phyloP scores from a whole-genome alignment of 2,113 vertebrate species.

The Ictalurus punctatus region DNA sequence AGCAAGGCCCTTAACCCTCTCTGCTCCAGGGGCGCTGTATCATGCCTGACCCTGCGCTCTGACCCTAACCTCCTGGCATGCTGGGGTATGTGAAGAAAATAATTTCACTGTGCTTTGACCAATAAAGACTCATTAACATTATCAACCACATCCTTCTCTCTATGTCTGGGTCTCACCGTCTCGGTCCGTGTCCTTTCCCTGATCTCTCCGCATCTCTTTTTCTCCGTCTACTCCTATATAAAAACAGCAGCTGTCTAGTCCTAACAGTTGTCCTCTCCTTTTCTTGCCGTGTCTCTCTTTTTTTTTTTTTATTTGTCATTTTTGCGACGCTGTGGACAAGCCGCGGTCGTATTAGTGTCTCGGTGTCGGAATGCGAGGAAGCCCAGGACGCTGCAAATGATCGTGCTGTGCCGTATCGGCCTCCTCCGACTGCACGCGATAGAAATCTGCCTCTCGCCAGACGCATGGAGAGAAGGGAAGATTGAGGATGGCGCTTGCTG shows the following conservation, averaged over 20 bases:
- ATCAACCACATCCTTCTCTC: neutral
- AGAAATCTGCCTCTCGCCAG: conserved; percentile 51
- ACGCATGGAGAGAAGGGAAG: conserved; percentile 16
- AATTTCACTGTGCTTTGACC: too few relatives aligned
- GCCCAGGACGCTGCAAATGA: conserved; percentile 8
- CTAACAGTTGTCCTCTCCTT: neutral
- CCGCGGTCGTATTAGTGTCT: conserved; percentile 7
- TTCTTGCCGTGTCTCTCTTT: neutral
- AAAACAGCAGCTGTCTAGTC: neutral
- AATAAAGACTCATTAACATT: too few relatives aligned
- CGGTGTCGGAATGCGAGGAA: neutral
- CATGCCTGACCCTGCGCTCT: too few relatives aligned
- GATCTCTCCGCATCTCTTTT: neutral
- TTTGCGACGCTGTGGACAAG: conserved; percentile 14
- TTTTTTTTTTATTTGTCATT: conserved; percentile 31
- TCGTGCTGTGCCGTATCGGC: conserved; percentile 52
- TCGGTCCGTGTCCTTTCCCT: neutral
- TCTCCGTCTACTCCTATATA: conserved; percentile 33
- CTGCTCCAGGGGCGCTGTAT: too few relatives aligned
- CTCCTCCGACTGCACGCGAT: conserved; percentile 32
- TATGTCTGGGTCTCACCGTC: neutral
- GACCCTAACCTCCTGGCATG: too few relatives aligned
- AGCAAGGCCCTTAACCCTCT: too few relatives aligned
- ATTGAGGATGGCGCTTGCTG: conserved; percentile 24
- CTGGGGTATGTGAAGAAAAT: too few relatives aligned